Percentiles rank a stretch among this genome's conserved stretches.
Conservation (phyloP, 2,888 invertebrate genomes). For the Exocentrus adspersus region DNA sequence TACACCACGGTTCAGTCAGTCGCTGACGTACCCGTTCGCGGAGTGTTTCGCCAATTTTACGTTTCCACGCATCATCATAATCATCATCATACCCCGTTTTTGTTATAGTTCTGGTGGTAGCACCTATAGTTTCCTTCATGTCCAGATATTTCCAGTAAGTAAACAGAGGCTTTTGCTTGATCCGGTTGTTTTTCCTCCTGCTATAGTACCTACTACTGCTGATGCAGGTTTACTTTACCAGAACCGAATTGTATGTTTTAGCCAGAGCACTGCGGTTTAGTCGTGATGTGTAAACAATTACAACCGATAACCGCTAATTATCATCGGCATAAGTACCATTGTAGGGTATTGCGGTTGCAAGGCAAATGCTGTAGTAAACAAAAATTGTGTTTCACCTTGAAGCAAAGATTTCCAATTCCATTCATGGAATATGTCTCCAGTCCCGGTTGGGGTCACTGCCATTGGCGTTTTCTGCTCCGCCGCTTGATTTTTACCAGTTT, state of each 20-base stretch:
- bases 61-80: constrained; percentile 31
- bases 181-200: neutral
- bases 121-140: constrained; percentile 40
- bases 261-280: too few species aligned
- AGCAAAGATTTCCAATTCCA: constrained; percentile 45
- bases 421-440: constrained; percentile 48
- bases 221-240: too few species aligned
- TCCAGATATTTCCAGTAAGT: constrained; percentile 45
- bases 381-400: constrained; percentile 42
- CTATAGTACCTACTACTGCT: too few species aligned
- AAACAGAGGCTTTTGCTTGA: neutral
- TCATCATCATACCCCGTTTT: too few species aligned
- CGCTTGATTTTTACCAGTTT: too few species aligned
- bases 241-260: too few species aligned
- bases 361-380: constrained; percentile 39
- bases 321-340: neutral
- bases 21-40: constrained; percentile 36
- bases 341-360: constrained; percentile 1
- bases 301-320: neutral
- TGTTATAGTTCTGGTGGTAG: constrained; percentile 29
- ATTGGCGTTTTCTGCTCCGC: constrained; percentile 43
- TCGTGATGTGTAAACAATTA: neutral
- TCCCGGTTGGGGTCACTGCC: constrained; percentile 48
- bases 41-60: constrained; percentile 37
- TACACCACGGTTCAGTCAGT: constrained; percentile 37